A percentile compares a stretch with the other conserved stretches of the same genome.
These are phyloP conservation scores for Bettongia penicillata DNA, from an alignment of 2,113 vertebrate genomes.

Conservation along the genomic window DNA sequence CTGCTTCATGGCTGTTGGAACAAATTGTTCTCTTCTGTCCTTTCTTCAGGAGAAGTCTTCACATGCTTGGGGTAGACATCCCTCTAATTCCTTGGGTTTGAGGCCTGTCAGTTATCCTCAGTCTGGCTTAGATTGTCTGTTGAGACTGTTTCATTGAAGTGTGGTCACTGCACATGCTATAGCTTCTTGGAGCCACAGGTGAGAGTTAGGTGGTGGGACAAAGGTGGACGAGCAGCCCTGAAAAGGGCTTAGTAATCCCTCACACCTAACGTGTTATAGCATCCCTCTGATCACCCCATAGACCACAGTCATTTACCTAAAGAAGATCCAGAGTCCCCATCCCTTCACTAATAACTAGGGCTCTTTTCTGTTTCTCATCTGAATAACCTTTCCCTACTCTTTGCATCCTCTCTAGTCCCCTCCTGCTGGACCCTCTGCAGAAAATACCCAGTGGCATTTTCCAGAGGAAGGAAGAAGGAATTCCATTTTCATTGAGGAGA, in stretches of 20 bases:
- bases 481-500: not conserved
- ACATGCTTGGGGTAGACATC: not conserved
- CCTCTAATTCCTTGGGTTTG: too few species aligned
- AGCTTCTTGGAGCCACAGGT: not conserved
- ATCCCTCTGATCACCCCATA: not conserved
- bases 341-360: not conserved
- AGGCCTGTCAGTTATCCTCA: not conserved
- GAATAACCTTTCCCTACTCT: not conserved
- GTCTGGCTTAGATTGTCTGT: not conserved
- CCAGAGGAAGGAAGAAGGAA: not conserved
- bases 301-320: not conserved
- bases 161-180: not conserved
- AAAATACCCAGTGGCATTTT: not conserved
- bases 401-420: not conserved
- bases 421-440: not conserved
- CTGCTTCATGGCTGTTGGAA: not conserved
- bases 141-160: not conserved
- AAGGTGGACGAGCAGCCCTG: not conserved
- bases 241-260: not conserved
- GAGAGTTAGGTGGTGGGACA: not conserved
- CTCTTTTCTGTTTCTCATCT: not conserved
- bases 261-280: not conserved
- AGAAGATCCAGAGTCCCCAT: not conserved
- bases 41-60: not conserved
- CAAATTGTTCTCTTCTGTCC: not conserved